Evolutionary conservation across 2,888 invertebrate species (phyloP).

Genomic region (Fabriciana adippe): DNA sequence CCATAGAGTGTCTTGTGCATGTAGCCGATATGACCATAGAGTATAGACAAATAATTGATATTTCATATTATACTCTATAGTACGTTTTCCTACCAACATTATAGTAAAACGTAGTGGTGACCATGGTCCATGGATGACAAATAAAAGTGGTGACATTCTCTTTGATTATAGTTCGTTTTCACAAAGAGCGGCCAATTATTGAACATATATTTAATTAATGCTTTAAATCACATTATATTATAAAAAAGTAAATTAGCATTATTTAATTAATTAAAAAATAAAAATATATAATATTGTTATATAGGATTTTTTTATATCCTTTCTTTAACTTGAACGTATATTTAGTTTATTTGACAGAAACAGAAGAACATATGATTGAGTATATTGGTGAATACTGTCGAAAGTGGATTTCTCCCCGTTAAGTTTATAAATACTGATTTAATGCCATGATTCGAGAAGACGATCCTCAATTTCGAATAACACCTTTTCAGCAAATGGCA

Average conservation of each 20-base stretch:
- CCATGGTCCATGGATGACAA: too few species aligned
- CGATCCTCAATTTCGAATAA: constrained; percentile 89
- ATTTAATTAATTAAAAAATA: too few species aligned
- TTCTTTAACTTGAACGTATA: background rate
- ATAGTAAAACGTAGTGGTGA: too few species aligned
- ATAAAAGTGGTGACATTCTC: too few species aligned
- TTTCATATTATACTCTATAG: constrained; percentile 5
- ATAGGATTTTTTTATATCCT: too few species aligned
- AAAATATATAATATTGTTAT: too few species aligned
- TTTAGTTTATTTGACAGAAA: constrained; percentile 13
- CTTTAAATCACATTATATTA: too few species aligned
- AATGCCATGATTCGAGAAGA: constrained; percentile 81
- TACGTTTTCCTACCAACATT: constrained; percentile 16
- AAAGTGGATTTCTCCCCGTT: constrained; percentile 26
- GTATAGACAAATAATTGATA: constrained; percentile 17
- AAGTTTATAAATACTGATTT: constrained; percentile 33
- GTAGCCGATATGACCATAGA: constrained; percentile 13
- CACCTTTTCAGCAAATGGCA: constrained; percentile 90
- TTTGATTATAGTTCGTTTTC: too few species aligned
- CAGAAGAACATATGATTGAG: constrained; percentile 42
- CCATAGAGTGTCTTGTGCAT: background rate
- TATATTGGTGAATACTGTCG: constrained; percentile 15
- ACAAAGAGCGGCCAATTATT: too few species aligned
- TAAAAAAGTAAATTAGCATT: too few species aligned
- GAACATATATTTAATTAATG: too few species aligned